Evolutionary conservation across 2,888 invertebrate genomes (phyloP).

Genomic region (Gortyna flavago): DNA sequence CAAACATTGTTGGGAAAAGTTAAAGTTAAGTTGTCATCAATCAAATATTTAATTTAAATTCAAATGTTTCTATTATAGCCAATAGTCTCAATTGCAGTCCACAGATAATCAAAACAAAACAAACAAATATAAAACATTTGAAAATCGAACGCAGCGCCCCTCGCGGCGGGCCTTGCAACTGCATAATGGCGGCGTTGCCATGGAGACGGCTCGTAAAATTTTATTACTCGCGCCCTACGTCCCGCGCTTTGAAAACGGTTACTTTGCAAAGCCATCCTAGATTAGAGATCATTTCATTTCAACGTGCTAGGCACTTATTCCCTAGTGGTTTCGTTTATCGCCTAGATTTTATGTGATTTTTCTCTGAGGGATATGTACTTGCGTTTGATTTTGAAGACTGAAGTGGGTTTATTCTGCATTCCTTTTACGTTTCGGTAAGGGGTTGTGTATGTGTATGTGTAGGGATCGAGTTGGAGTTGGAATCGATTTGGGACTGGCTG

Average conservation of each 20-base stretch:
- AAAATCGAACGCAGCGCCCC: slow-evolving; percentile 68
- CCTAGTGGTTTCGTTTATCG: slow-evolving; percentile 64
- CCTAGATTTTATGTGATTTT: slow-evolving; percentile 62
- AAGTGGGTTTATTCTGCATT: slow-evolving; percentile 28
- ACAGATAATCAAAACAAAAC: slow-evolving; percentile 29
- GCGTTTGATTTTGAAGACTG: slow-evolving; percentile 41
- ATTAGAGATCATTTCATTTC: slow-evolving; percentile 67
- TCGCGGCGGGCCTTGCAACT: slow-evolving; percentile 70
- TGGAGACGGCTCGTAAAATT: slow-evolving; percentile 86
- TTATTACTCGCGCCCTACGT: slow-evolving; percentile 82
- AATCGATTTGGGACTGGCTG: slow-evolving; percentile 30
- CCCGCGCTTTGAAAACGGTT: slow-evolving; percentile 77
- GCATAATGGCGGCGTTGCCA: slow-evolving; percentile 84
- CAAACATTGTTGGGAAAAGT: background rate
- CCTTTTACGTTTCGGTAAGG: slow-evolving; percentile 18
- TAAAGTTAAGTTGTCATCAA: background rate
- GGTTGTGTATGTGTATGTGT: no score
- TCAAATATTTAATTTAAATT: background rate
- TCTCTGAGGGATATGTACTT: slow-evolving; percentile 34
- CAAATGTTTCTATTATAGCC: slow-evolving; percentile 1
- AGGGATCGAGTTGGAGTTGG: slow-evolving; percentile 27
- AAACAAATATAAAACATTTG: slow-evolving; percentile 22
- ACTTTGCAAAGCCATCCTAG: slow-evolving; percentile 69
- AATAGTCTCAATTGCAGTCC: slow-evolving; percentile 30
- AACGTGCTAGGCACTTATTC: slow-evolving; percentile 62